Evolutionary conservation across 37 sponge, comb jelly and placozoan genomes (phyloP).

Genomic region (Chondrilla cf. caribensis): DNA sequence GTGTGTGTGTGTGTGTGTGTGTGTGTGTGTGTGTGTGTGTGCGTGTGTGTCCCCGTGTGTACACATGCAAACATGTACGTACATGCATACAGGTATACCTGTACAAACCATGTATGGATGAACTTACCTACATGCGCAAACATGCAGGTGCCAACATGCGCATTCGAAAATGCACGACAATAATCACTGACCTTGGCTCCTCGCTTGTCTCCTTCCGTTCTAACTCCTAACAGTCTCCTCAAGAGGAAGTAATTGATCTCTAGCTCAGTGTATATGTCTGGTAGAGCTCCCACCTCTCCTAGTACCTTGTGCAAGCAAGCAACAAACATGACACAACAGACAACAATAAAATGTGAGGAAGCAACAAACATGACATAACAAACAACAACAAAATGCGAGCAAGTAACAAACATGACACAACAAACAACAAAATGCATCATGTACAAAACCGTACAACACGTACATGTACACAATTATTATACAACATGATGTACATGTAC

Average conservation of each 20-base stretch:
- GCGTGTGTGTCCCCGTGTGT: too few relatives aligned
- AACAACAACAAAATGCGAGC: neutral
- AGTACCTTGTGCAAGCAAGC: slow-evolving; percentile 46
- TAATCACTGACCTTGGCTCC: slow-evolving; percentile 91
- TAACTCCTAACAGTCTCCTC: slow-evolving; percentile 84
- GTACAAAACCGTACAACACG: neutral
- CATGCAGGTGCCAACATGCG: too few relatives aligned
- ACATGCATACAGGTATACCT: too few relatives aligned
- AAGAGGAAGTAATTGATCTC: slow-evolving; percentile 94
- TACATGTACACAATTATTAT: neutral
- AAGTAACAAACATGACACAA: neutral
- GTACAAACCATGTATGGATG: too few relatives aligned
- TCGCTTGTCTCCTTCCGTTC: slow-evolving; percentile 93
- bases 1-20: too few relatives aligned
- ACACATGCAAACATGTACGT: too few relatives aligned
- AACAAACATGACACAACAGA: neutral
- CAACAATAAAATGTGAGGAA: neutral
- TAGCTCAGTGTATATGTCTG: slow-evolving; percentile 88
- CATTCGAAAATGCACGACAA: too few relatives aligned
- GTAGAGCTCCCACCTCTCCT: slow-evolving; percentile 88
- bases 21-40: too few relatives aligned
- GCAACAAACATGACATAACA: neutral
- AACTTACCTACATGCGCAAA: too few relatives aligned
- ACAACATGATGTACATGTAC: neutral
- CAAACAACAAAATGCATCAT: neutral